phyloP scores from a whole-genome alignment of 2,888 invertebrate genomes.

The Lepidochitona cinerea region DNA sequence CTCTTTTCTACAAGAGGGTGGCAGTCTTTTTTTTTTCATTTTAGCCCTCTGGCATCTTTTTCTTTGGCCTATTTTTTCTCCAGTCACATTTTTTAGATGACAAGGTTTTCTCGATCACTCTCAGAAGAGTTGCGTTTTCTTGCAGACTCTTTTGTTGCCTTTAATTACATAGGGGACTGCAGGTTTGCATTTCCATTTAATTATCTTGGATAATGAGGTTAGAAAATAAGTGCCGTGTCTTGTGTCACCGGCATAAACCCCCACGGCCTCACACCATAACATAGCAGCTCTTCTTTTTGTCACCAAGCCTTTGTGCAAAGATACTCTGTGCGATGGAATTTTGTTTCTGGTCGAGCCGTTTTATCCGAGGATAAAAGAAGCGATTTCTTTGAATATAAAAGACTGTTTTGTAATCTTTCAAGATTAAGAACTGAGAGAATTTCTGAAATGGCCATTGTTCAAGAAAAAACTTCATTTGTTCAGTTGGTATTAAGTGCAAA shows the following conservation, averaged over 20 bases:
- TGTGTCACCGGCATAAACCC: not conserved
- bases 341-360: not conserved
- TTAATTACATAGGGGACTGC: no score
- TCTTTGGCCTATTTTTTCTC: no score
- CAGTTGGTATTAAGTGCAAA: not conserved
- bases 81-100: no score
- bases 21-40: no score
- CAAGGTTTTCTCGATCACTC: no score
- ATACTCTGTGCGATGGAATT: not conserved
- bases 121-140: no score
- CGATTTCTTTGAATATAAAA: not conserved
- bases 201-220: not conserved
- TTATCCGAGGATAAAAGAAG: not conserved
- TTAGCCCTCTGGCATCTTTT: no score
- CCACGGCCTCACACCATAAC: no score
- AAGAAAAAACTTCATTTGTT: not conserved
- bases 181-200: constrained; percentile 5
- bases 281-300: not conserved
- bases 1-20: no score
- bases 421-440: not conserved
- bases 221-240: not conserved
- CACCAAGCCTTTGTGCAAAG: not conserved
- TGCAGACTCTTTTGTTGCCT: no score
- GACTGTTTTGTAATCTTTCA: not conserved
- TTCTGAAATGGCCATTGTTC: not conserved